Evolutionary conservation across 2,113 vertebrate genomes (phyloP), one percentile per base, ranked within the genome.

Genomic region (Halcyon senegalensis): DNA sequence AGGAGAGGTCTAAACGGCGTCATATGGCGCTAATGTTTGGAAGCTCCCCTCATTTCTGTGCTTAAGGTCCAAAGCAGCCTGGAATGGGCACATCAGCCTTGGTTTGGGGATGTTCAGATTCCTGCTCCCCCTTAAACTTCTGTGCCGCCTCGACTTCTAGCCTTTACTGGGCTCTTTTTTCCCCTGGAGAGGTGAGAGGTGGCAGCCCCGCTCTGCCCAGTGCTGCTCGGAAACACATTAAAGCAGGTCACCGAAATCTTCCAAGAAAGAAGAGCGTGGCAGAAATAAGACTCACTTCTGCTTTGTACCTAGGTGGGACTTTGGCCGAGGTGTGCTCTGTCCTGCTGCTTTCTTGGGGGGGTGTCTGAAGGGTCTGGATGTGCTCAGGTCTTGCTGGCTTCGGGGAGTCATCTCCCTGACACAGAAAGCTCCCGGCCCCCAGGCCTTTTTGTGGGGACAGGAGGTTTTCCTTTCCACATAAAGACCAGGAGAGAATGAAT

Each of bases 91-190:
- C 18, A 2, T 16, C 8, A 53, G 2, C 33, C 7, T 72, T 51
- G 39, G 60, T 11, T 85, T 82, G 56, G 66, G 33, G 39, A 21
- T 37, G 33, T 17, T 82, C 48, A 25, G 0, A 82, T 87, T 72
- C 77, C 70, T 58, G 19, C 44, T 91, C 41, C 53, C 6, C 2
- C 1, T 37, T n/a, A 79, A 72, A 84, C 5, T 48, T 55, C 48
- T 33, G 33, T 0, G 0, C 35, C 1, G 0, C 20, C 44, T 69
- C 2, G 0, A 50, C n/a, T 51, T 74, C 48, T 58, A 28, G 63
- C 46, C 31, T 87, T 79, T 67, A 62, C 24, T 31, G 24, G 90
- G 41, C 46, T 92, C 4, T 0, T 35, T 87, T 93, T 92, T 51
- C 70, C 25, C 16, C 19, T 39, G 4, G 8, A 33, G 44, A 87